phyloP scores from a whole-genome alignment of 1,140 invertebrate genomes.

The Galleria mellonella region DNA sequence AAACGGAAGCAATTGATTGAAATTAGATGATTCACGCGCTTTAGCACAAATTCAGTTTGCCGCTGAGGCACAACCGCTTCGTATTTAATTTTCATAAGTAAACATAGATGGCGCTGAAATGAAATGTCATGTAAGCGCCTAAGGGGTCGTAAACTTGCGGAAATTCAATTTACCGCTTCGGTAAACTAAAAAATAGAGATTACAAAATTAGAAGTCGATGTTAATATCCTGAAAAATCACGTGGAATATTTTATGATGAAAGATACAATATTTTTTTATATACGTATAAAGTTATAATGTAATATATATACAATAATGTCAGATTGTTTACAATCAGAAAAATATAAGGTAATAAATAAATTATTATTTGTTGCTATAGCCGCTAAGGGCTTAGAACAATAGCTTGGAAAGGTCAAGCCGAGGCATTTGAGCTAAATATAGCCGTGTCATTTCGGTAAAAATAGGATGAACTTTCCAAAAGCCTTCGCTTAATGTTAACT shows the following conservation, averaged over 20 bases:
- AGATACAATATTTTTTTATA: too few relatives aligned
- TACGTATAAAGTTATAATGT: too few relatives aligned
- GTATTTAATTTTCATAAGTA: conserved; percentile 19
- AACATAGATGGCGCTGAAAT: conserved; percentile 25
- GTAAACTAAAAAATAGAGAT: conserved; percentile 7
- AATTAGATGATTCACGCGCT: too few relatives aligned
- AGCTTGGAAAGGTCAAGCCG: conserved; percentile 18
- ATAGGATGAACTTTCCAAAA: conserved; percentile 20
- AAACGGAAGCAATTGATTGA: too few relatives aligned
- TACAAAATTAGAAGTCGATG: too few relatives aligned
- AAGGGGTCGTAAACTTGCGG: neutral
- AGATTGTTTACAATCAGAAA: neutral
- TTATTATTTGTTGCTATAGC: too few relatives aligned
- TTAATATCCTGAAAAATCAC: too few relatives aligned
- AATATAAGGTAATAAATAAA: too few relatives aligned
- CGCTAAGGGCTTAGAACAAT: conserved; percentile 2
- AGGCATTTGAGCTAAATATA: conserved; percentile 21
- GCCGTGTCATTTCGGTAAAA: conserved; percentile 21
- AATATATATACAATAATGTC: too few relatives aligned
- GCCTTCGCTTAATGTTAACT: conserved; percentile 2
- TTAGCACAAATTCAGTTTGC: too few relatives aligned
- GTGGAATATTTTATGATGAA: too few relatives aligned
- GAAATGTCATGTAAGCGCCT: conserved; percentile 20
- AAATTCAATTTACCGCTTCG: conserved; percentile 16
- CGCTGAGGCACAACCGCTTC: too few relatives aligned